These are phyloP conservation scores for Ochropacha duplaris DNA, from an alignment of 2,888 invertebrate genomes.

Conservation along the genomic window DNA sequence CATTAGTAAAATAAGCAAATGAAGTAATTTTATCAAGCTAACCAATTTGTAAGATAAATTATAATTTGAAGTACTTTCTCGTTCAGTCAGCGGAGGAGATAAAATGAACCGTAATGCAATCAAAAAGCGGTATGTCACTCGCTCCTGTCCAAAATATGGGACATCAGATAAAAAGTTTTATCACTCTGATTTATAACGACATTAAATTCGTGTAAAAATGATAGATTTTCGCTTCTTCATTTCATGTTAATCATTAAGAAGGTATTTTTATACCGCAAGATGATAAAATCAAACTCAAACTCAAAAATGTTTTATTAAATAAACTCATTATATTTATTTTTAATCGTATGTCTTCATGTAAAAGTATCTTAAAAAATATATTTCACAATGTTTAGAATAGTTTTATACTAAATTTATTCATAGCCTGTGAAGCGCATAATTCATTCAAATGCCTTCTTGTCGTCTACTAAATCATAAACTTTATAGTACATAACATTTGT, in stretches of 20 bases:
- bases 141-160: constrained; percentile 17
- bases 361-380: too few relatives aligned
- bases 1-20: too few relatives aligned
- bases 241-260: neutral
- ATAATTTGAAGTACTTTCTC: constrained; percentile 1
- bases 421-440: too few relatives aligned
- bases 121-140: constrained; percentile 46
- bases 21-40: neutral
- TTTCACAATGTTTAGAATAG: too few relatives aligned
- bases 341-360: too few relatives aligned
- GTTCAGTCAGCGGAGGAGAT: constrained; percentile 15
- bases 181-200: constrained; percentile 61
- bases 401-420: too few relatives aligned
- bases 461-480: too few relatives aligned
- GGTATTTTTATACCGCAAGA: neutral
- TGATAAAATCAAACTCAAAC: neutral
- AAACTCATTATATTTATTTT: too few relatives aligned
- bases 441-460: too few relatives aligned
- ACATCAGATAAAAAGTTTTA: constrained; percentile 58
- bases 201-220: constrained; percentile 65
- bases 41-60: neutral
- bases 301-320: too few relatives aligned
- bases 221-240: constrained; percentile 33
- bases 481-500: too few relatives aligned
- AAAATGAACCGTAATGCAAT: constrained; percentile 39